Percentiles rank a stretch among this genome's conserved stretches.
Conservation (phyloP, 2,113 vertebrate species). For the Otus sunia region DNA sequence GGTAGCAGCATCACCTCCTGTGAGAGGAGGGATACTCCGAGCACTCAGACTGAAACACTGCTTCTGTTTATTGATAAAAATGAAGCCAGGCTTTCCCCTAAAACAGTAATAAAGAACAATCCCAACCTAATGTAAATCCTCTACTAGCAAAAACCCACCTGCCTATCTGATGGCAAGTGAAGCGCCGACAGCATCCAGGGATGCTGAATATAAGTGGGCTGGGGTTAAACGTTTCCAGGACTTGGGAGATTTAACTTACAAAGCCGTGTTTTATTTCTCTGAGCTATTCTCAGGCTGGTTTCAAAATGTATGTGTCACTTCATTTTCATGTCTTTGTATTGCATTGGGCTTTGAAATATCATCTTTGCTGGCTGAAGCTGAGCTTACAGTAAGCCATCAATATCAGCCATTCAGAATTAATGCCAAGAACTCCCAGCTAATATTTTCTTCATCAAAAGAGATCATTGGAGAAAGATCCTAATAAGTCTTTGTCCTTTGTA, state of each 20-base stretch:
- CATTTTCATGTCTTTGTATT: not conserved
- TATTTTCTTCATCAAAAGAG: conserved; percentile 32
- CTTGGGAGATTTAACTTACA: not conserved
- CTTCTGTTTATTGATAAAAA: not conserved
- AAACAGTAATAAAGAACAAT: not conserved
- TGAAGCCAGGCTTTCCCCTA: not conserved
- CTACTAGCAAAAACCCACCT: not conserved
- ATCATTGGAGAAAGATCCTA: not conserved
- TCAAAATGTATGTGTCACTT: not conserved
- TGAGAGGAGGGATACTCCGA: accelerated
- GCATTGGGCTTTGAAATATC: not conserved
- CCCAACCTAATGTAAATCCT: not conserved
- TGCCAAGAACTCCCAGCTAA: not conserved
- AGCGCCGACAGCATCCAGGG: not conserved
- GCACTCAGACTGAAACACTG: accelerated
- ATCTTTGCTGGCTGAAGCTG: not conserved
- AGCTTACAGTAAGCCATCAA: not conserved
- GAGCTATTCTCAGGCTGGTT: not conserved
- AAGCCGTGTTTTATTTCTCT: not conserved
- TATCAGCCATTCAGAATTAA: conserved; percentile 10
- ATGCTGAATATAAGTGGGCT: not conserved
- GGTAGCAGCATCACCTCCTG: not conserved
- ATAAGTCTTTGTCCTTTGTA: conserved; percentile 22
- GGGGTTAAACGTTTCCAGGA: not conserved
- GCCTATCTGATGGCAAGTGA: not conserved